These are phyloP conservation scores for Phoxinus phoxinus DNA, from an alignment of 2,113 vertebrate genomes.

Conservation along the genomic window DNA sequence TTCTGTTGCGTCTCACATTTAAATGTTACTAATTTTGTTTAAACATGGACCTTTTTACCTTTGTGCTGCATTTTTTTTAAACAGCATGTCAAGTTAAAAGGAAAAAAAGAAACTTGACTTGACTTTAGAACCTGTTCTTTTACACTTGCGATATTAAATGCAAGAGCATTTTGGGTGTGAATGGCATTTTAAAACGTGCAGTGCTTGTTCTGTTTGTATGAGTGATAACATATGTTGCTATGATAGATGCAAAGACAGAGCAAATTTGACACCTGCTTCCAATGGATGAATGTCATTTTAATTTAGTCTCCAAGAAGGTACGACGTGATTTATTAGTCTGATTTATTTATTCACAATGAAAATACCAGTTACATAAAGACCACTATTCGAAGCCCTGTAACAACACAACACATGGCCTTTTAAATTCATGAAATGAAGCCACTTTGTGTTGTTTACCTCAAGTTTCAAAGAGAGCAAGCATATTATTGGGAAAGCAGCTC, in stretches of 20 bases:
- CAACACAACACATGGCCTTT: conserved; percentile 22
- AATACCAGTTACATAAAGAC: background rate
- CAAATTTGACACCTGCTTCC: background rate
- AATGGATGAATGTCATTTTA: no score
- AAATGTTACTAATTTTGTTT: background rate
- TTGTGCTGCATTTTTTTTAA: background rate
- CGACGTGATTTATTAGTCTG: background rate
- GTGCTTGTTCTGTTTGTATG: background rate
- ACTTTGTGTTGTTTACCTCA: conserved; percentile 30
- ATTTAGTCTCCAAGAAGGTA: background rate
- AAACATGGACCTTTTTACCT: background rate
- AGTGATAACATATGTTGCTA: background rate
- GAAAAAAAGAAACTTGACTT: background rate
- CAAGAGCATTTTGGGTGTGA: background rate
- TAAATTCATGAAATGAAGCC: conserved; percentile 22
- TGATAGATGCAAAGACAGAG: background rate
- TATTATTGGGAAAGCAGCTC: conserved; percentile 51
- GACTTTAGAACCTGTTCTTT: background rate
- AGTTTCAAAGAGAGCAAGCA: conserved; percentile 40
- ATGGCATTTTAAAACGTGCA: background rate
- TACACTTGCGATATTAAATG: no score
- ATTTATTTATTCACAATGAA: background rate
- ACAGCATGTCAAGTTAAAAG: background rate
- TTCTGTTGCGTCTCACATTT: background rate
- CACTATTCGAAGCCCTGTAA: background rate